These are phyloP conservation scores for Cephalopachus bancanus DNA, from an alignment of 2,797 vertebrate species.

Conservation along the genomic window DNA sequence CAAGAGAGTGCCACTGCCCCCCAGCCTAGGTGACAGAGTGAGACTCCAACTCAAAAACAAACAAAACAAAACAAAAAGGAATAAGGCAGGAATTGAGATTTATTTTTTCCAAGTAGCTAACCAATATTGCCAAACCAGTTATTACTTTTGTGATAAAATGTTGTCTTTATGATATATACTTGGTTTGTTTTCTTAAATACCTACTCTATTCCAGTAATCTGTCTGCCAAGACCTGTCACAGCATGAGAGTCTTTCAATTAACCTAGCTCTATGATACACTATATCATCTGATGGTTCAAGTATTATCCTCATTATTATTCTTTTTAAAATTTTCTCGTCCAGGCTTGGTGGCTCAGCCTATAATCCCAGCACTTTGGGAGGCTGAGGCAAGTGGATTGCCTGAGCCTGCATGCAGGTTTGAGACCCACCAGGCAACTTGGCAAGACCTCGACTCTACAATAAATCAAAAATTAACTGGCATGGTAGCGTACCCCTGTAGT, in stretches of 20 bases:
- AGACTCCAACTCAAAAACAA: no score
- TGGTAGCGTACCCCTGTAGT: no score
- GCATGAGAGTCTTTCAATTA: neutral
- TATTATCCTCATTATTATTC: neutral
- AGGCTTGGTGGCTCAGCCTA: no score
- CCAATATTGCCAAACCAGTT: conserved; percentile 10
- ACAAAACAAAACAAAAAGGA: neutral
- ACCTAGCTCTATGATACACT: neutral
- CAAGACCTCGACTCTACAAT: no score
- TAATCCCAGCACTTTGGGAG: no score
- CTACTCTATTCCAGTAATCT: neutral
- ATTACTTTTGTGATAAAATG: conserved; percentile 39
- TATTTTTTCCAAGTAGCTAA: conserved; percentile 18
- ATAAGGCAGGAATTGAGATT: neutral
- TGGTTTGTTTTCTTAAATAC: neutral
- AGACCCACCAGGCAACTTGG: no score
- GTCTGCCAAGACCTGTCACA: neutral
- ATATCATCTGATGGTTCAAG: neutral
- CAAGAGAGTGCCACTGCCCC: neutral
- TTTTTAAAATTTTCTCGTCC: neutral
- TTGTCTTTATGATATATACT: neutral
- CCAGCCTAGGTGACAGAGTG: neutral
- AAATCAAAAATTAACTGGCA: no score
- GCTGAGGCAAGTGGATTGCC: no score
- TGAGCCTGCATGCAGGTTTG: no score